A percentile compares a stretch with the other conserved stretches of the same genome.
Evolutionary conservation across 23 tunicate genomes (phyloP).

Genomic region (Styela clava): DNA sequence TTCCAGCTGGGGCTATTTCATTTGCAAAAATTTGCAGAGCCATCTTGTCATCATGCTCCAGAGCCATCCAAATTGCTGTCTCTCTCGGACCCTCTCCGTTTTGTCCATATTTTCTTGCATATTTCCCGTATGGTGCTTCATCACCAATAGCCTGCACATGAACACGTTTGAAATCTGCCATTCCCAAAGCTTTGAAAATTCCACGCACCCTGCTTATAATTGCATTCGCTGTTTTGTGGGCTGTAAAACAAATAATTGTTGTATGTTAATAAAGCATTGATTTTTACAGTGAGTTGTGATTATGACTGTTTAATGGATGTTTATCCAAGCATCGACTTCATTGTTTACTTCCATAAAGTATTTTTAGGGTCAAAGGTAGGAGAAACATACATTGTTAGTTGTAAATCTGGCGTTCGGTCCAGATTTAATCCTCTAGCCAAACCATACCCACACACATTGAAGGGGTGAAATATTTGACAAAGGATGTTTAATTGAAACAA

Average conservation of each 20-base stretch:
- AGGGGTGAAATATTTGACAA: no score
- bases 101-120: conserved; percentile 42
- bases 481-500: no score
- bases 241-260: conserved; percentile 36
- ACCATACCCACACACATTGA: no score
- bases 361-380: no score
- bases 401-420: no score
- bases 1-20: conserved; percentile 93
- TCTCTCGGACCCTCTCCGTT: conserved; percentile 62
- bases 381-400: no score
- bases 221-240: conserved; percentile 56
- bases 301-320: no score
- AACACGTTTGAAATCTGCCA: conserved; percentile 58
- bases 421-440: no score
- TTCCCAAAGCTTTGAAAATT: conserved; percentile 32
- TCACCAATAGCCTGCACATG: conserved; percentile 84
- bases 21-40: conserved; percentile 71
- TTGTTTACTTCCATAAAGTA: no score
- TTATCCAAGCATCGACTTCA: no score
- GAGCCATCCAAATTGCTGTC: conserved; percentile 72
- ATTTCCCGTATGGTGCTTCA: conserved; percentile 49
- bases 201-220: conserved; percentile 55
- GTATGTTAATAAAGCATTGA: no score
- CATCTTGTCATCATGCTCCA: conserved; percentile 79
- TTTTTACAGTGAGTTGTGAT: no score